Evolutionary conservation across 2,888 invertebrate species (phyloP).

Genomic region (Nysson spinosus): DNA sequence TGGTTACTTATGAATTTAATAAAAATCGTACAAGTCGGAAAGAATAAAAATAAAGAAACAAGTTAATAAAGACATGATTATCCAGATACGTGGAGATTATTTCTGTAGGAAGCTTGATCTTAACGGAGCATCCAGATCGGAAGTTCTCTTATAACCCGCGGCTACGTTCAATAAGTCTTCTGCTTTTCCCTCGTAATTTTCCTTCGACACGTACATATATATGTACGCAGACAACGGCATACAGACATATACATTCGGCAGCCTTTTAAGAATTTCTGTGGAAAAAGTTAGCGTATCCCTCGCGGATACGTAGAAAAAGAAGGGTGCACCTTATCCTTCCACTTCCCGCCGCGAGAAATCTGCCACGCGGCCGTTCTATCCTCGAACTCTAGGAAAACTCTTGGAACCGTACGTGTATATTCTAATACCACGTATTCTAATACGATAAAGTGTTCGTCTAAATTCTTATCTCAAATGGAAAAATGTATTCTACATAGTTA

Average conservation of each 20-base stretch:
- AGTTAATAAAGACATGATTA: background rate
- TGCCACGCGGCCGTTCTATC: slow-evolving; percentile 8
- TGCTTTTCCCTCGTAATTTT: slow-evolving; percentile 49
- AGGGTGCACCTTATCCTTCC: slow-evolving; percentile 10
- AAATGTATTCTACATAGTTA: too few relatives aligned
- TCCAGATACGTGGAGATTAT: slow-evolving; percentile 56
- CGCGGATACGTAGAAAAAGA: slow-evolving; percentile 33
- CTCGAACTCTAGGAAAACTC: background rate
- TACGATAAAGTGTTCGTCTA: background rate
- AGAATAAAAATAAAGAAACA: background rate
- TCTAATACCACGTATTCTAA: background rate
- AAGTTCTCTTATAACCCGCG: slow-evolving; percentile 54
- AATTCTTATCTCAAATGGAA: background rate
- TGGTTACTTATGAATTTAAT: too few relatives aligned
- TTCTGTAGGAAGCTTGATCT: slow-evolving; percentile 57
- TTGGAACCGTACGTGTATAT: background rate
- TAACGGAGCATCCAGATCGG: slow-evolving; percentile 52
- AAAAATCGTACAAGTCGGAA: too few relatives aligned
- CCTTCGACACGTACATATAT: slow-evolving; percentile 28
- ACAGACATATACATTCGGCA: slow-evolving; percentile 16
- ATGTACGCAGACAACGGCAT: background rate
- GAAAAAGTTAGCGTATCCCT: slow-evolving; percentile 44
- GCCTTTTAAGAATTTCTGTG: slow-evolving; percentile 43
- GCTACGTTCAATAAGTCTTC: slow-evolving; percentile 58
- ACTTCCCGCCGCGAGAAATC: slow-evolving; percentile 29